phyloP scores from a whole-genome alignment of 2,113 vertebrate species.

The Microcebus ravelobensis region DNA sequence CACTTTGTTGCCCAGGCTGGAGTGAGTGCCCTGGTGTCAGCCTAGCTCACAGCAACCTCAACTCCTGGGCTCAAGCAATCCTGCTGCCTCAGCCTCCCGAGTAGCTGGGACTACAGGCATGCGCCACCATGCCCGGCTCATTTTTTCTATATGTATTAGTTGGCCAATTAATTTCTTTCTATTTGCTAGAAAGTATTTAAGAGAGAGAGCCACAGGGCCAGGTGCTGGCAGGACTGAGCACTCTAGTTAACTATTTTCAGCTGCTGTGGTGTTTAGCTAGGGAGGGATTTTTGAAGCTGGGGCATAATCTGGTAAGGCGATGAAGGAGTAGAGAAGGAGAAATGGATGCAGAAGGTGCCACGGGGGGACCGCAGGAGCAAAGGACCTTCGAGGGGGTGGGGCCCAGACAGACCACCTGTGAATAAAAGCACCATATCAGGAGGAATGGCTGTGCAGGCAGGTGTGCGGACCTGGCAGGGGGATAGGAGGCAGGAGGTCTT shows the following conservation, averaged over 20 bases:
- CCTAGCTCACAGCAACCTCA: too few species aligned
- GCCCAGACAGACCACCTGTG: not conserved
- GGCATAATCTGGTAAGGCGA: not conserved
- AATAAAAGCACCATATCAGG: not conserved
- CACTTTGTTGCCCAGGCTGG: too few species aligned
- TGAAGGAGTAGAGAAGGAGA: not conserved
- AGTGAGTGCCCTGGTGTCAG: too few species aligned
- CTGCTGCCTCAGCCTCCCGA: too few species aligned
- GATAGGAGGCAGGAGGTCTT: not conserved
- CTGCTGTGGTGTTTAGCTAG: not conserved
- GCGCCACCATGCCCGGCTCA: too few species aligned
- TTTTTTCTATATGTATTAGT: too few species aligned
- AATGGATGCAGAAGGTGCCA: not conserved
- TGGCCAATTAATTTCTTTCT: too few species aligned
- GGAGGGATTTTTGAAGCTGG: not conserved
- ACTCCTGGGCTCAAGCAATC: too few species aligned
- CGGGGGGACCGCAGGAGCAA: not conserved
- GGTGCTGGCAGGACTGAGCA: rapidly evolving
- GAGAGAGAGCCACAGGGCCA: not conserved
- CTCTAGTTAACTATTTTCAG: not conserved
- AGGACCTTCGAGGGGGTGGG: not conserved
- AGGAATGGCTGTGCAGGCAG: not conserved
- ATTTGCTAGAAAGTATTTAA: too few species aligned
- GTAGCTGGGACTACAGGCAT: too few species aligned
- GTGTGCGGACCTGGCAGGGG: rapidly evolving